phyloP scores from a whole-genome alignment of 2,797 vertebrate species.

The Anas bernieri region DNA sequence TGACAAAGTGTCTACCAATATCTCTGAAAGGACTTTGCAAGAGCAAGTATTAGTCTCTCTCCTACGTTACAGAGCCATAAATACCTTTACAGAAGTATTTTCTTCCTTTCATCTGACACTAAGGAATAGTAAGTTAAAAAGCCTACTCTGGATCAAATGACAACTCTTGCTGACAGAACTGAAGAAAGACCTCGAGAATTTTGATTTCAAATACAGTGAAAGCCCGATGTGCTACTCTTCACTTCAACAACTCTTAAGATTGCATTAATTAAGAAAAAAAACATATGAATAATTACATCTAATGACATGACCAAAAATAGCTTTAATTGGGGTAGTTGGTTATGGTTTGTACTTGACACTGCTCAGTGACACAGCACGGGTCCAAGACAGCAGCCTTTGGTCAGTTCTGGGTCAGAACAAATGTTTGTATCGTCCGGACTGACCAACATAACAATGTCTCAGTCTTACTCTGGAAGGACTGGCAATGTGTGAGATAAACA shows the following conservation, averaged over 20 bases:
- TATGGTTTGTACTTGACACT: neutral
- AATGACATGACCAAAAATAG: neutral
- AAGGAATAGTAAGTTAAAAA: neutral
- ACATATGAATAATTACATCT: neutral
- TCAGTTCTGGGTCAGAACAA: neutral
- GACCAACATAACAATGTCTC: neutral
- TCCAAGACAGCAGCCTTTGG: neutral
- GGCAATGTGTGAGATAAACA: constrained; percentile 5
- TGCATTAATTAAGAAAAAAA: neutral
- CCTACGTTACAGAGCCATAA: neutral
- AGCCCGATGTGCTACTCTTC: neutral
- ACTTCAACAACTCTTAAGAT: neutral
- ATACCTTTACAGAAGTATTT: neutral
- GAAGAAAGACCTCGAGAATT: neutral
- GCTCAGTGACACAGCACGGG: neutral
- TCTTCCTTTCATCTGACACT: neutral
- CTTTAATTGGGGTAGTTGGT: neutral
- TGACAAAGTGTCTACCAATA: neutral
- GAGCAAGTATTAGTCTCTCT: neutral
- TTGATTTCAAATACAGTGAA: neutral
- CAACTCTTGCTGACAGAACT: neutral
- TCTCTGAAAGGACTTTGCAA: neutral
- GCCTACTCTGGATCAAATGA: neutral
- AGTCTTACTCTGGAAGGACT: neutral
- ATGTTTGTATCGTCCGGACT: neutral